Evolutionary conservation across 1,140 invertebrate species (phyloP).

Genomic region (Drosophila elegans): DNA sequence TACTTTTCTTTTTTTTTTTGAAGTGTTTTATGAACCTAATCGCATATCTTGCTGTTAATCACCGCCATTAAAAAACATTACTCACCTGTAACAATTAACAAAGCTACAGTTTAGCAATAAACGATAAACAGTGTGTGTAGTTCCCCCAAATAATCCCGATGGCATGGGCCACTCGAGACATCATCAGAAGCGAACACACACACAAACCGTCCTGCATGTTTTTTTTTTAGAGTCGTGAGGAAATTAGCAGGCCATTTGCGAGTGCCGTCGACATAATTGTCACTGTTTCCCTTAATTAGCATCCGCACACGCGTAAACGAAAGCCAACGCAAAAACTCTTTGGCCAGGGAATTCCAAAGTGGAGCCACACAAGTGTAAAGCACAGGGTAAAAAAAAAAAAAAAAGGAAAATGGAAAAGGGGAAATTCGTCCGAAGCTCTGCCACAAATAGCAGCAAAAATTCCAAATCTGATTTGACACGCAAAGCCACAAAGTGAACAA

Average conservation of each 20-base stretch:
- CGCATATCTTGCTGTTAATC: too few relatives aligned
- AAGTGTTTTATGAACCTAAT: too few relatives aligned
- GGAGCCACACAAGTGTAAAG: constrained; percentile 3
- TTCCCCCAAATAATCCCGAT: too few relatives aligned
- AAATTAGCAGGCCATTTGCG: constrained; percentile 67
- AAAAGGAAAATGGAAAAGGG: constrained; percentile 20
- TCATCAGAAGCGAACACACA: too few relatives aligned
- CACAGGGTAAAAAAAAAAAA: constrained; percentile 6
- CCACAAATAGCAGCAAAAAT: constrained; percentile 38
- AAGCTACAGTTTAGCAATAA: too few relatives aligned
- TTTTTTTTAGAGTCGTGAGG: constrained; percentile 24
- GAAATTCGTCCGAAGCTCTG: constrained; percentile 22
- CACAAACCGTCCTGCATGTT: neutral
- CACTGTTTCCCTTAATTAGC: constrained; percentile 49
- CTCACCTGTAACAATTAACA: too few relatives aligned
- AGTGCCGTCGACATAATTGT: constrained; percentile 48
- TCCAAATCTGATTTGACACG: constrained; percentile 77
- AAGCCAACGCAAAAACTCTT: constrained; percentile 15
- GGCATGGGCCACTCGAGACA: too few relatives aligned
- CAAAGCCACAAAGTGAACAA: constrained; percentile 54
- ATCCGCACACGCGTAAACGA: constrained; percentile 36
- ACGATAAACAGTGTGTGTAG: too few relatives aligned
- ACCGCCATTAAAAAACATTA: too few relatives aligned
- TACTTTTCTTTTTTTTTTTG: too few relatives aligned
- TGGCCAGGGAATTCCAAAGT: neutral